These are phyloP conservation scores for Cinclus mexicanus DNA, from an alignment of 2,113 vertebrate species.

Conservation along the genomic window DNA sequence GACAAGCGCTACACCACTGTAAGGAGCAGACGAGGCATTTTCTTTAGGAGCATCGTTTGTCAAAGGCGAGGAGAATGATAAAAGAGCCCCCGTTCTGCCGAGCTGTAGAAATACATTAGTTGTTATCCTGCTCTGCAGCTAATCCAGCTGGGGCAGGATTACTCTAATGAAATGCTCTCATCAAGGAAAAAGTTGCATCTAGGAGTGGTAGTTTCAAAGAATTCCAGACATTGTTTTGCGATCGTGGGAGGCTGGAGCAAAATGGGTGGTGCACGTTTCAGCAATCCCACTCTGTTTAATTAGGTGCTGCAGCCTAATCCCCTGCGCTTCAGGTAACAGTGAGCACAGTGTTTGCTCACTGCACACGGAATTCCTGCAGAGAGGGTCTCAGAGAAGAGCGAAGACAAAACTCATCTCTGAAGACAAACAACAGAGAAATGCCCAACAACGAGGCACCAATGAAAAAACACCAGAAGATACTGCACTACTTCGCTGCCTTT, in stretches of 20 bases:
- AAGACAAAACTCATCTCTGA: not conserved
- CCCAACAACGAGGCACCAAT: not conserved
- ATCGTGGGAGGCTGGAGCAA: slow-evolving; percentile 46
- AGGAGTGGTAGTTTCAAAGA: slow-evolving; percentile 65
- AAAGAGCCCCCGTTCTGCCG: not conserved
- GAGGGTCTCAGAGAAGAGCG: not conserved
- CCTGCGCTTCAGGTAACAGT: not conserved
- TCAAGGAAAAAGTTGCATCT: slow-evolving; percentile 37
- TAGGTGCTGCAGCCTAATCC: slow-evolving; percentile 20
- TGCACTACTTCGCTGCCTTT: not conserved
- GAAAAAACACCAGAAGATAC: not conserved
- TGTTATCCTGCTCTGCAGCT: slow-evolving; percentile 13
- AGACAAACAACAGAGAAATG: not conserved
- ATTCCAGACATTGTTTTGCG: slow-evolving; percentile 51
- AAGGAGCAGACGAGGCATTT: not conserved
- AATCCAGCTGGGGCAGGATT: slow-evolving; percentile 34
- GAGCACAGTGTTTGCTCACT: not conserved
- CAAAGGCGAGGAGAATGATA: not conserved
- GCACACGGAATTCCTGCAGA: not conserved
- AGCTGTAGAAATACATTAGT: not conserved
- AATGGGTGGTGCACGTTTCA: slow-evolving; percentile 38
- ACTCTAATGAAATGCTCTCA: slow-evolving; percentile 33
- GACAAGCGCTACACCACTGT: not conserved
- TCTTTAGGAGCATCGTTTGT: not conserved
- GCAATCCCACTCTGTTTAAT: slow-evolving; percentile 28